Conservation (phyloP, 2,113 vertebrate genomes). For the Telmatochromis brachygnathus region DNA sequence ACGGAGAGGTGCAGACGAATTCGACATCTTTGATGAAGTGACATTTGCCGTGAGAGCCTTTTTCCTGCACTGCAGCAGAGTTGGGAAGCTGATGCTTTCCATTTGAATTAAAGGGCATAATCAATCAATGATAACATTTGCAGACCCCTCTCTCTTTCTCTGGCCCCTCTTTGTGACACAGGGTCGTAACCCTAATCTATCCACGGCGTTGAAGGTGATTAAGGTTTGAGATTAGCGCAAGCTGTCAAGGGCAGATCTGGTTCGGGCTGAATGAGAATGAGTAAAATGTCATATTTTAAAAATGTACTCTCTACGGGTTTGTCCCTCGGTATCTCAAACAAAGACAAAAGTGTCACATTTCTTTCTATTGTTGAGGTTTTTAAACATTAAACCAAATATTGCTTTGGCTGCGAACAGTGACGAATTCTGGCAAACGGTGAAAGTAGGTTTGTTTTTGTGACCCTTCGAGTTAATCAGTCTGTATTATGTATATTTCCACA, state of each 20-base stretch:
- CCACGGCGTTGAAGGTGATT: constrained; percentile 59
- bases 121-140: constrained; percentile 70
- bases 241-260: constrained; percentile 43
- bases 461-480: background rate
- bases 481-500: background rate
- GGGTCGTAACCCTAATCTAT: constrained; percentile 68
- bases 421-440: background rate
- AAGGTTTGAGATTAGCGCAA: constrained; percentile 45
- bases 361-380: background rate
- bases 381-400: background rate
- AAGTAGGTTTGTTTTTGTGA: background rate
- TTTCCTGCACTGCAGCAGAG: background rate
- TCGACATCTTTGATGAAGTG: background rate
- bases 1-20: background rate
- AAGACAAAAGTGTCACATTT: background rate
- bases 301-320: background rate
- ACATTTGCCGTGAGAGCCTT: constrained; percentile 13
- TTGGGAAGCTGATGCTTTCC: constrained; percentile 28
- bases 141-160: constrained; percentile 18
- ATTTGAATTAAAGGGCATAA: constrained; percentile 61
- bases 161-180: constrained; percentile 39
- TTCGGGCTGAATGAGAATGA: background rate
- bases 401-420: background rate
- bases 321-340: background rate
- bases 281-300: background rate